phyloP scores from a whole-genome alignment of 1,140 invertebrate genomes.

The Branchinecta lynchi region DNA sequence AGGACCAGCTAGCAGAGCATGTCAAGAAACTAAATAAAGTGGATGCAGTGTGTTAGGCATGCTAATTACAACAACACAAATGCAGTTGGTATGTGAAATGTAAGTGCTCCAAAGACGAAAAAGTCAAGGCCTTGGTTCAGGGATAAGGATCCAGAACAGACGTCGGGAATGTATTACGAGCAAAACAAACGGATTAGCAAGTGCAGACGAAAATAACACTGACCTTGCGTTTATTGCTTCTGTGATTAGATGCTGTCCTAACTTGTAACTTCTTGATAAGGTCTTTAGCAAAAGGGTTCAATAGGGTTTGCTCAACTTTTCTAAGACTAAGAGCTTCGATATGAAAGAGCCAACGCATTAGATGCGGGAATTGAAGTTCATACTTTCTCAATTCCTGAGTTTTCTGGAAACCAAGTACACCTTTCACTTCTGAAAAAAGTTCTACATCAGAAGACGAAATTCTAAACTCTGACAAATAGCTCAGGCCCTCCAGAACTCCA shows the following conservation, averaged over 20 bases:
- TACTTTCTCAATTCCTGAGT: not conserved
- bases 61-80: not conserved
- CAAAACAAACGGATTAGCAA: not conserved
- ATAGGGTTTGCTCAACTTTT: not conserved
- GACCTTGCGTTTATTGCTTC: not conserved
- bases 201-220: not conserved
- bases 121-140: not conserved
- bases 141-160: not conserved
- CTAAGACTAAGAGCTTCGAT: constrained; percentile 1
- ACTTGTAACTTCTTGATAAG: constrained; percentile 4
- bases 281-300: not conserved
- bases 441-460: not conserved
- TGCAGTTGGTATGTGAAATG: not conserved
- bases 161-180: not conserved
- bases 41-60: too few species aligned
- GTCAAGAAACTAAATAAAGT: too few species aligned
- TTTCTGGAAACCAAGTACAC: not conserved
- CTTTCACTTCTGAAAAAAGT: constrained; percentile 7
- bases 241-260: not conserved
- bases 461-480: not conserved
- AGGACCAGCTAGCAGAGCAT: too few species aligned
- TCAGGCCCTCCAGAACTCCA: not conserved
- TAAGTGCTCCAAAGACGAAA: not conserved
- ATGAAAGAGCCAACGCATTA: not conserved
- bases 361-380: not conserved